Evolutionary conservation across 2,797 vertebrate species (phyloP).

Genomic region (Chelmon rostratus): DNA sequence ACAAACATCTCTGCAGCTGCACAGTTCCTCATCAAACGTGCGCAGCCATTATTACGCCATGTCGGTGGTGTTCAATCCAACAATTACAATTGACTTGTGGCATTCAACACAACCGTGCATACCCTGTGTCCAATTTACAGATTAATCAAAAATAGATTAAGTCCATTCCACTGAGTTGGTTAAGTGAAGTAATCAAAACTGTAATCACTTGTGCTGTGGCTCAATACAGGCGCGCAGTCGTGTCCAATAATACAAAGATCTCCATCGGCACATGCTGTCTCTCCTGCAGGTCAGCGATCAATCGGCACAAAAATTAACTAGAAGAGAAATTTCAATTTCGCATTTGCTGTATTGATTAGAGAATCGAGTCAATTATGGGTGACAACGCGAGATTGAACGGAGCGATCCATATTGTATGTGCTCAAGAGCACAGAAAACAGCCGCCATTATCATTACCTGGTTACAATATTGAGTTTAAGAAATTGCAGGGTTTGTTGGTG

Average conservation of each 20-base stretch:
- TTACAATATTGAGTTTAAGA: constrained; percentile 32
- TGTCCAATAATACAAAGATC: constrained; percentile 71
- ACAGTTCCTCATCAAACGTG: constrained; percentile 29
- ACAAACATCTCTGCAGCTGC: constrained; percentile 2
- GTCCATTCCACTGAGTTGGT: constrained; percentile 57
- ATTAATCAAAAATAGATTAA: constrained; percentile 66
- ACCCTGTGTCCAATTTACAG: constrained; percentile 49
- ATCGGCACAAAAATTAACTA: constrained; percentile 73
- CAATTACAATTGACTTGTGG: constrained; percentile 42
- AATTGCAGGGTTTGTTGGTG: constrained; percentile 12
- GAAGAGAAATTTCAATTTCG: constrained; percentile 76
- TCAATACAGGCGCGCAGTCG: constrained; percentile 55
- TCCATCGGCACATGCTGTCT: constrained; percentile 49
- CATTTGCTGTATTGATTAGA: constrained; percentile 72
- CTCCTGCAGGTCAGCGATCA: constrained; percentile 65
- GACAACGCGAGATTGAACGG: constrained; percentile 63
- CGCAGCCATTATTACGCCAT: background rate
- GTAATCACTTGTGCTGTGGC: constrained; percentile 67
- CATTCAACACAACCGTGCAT: constrained; percentile 23
- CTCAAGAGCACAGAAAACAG: constrained; percentile 52
- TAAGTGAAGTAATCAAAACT: constrained; percentile 72
- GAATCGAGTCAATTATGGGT: constrained; percentile 78
- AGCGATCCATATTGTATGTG: constrained; percentile 63
- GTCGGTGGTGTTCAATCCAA: background rate
- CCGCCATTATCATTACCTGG: constrained; percentile 36